Percentiles rank a stretch among this genome's conserved stretches.
Conservation (phyloP, 2,113 vertebrate genomes). For the Etia nguti region DNA sequence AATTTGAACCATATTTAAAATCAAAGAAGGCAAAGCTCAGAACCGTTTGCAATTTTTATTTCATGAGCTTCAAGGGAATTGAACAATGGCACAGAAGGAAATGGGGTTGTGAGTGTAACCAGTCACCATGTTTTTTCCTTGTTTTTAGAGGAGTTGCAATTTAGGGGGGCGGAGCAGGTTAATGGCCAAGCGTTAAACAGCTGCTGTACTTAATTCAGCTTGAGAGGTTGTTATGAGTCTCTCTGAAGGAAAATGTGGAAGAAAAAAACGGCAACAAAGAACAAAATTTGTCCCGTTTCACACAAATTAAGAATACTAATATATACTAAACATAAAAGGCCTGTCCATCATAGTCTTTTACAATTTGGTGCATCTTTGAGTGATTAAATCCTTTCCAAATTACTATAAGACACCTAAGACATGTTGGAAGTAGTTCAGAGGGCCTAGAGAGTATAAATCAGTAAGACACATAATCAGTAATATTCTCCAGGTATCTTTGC, state of each 20-base stretch:
- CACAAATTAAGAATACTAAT: background rate
- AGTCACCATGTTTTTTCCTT: background rate
- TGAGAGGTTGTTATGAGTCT: slow-evolving; percentile 50
- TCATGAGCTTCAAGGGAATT: slow-evolving; percentile 15
- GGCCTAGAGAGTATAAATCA: background rate
- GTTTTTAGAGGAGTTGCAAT: slow-evolving; percentile 53
- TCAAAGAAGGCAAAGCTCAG: slow-evolving; percentile 11
- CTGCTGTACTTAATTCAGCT: slow-evolving; percentile 62
- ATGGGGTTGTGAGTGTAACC: background rate
- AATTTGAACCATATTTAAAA: slow-evolving; percentile 21
- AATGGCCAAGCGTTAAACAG: slow-evolving; percentile 61
- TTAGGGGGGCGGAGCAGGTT: slow-evolving; percentile 59
- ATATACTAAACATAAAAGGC: background rate
- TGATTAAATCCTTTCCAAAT: background rate
- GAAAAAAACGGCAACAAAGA: background rate
- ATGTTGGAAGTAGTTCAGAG: background rate
- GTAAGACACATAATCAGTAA: background rate
- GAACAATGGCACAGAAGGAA: slow-evolving; percentile 30
- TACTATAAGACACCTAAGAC: background rate
- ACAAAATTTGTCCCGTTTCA: background rate
- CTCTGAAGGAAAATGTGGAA: background rate
- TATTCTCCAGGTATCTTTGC: background rate
- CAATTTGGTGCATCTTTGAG: background rate
- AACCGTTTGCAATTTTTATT: slow-evolving; percentile 32
- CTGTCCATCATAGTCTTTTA: background rate